A percentile compares a stretch with the other conserved stretches of the same genome.
Conservation (phyloP, 2,113 vertebrate genomes). For the Camelus dromedarius region DNA sequence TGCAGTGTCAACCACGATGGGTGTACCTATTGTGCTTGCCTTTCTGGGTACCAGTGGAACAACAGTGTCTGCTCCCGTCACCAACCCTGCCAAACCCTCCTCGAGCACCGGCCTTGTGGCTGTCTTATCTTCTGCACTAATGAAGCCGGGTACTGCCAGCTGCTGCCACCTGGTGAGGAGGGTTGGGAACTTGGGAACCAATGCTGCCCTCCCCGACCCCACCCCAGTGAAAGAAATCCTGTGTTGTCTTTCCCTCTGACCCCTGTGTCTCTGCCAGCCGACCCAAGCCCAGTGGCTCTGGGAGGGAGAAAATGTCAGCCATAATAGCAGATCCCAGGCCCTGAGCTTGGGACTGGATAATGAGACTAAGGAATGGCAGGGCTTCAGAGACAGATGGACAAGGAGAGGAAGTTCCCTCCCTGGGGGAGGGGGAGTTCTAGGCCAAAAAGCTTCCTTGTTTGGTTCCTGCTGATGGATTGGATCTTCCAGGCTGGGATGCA, state of each 20-base stretch:
- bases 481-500: not conserved
- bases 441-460: not conserved
- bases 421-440: not conserved
- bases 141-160: conserved; percentile 64
- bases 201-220: no score
- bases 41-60: conserved; percentile 72
- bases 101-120: not conserved
- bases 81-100: not conserved
- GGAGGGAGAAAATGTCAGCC: not conserved
- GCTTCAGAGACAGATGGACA: not conserved
- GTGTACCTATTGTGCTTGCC: conserved; percentile 52
- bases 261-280: not conserved
- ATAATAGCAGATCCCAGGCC: not conserved
- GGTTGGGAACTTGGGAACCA: not conserved
- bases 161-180: conserved; percentile 76
- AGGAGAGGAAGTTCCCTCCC: not conserved
- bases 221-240: not conserved
- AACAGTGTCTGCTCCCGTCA: not conserved
- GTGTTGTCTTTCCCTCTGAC: not conserved
- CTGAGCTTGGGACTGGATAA: not conserved
- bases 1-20: not conserved
- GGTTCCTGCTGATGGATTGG: not conserved
- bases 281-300: not conserved
- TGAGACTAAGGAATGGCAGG: not conserved
- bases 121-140: conserved; percentile 48